phyloP scores from a whole-genome alignment of 2,797 vertebrate species.

The Chrysocyon brachyurus region DNA sequence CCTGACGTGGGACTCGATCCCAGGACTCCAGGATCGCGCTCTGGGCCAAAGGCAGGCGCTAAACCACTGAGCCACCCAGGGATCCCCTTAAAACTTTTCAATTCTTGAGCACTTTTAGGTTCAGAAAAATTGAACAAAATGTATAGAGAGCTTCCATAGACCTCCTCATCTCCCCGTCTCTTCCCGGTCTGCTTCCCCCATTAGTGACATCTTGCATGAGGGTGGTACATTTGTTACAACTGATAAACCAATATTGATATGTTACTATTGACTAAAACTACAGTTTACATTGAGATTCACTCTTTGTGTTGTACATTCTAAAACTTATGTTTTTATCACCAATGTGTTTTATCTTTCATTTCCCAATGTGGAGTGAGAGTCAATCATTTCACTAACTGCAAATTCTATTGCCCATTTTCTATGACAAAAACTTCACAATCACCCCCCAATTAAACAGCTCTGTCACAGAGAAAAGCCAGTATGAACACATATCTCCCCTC shows the following conservation, averaged over 20 bases:
- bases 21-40: too few relatives aligned
- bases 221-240: not conserved
- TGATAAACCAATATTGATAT: not conserved
- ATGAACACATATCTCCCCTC: not conserved
- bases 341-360: conserved; percentile 52
- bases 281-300: not conserved
- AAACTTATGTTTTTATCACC: not conserved
- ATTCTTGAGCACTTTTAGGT: not conserved
- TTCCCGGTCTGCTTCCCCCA: not conserved
- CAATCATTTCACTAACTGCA: not conserved
- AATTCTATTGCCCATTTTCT: conserved; percentile 13
- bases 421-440: conserved; percentile 47
- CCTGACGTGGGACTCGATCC: too few relatives aligned
- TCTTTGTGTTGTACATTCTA: not conserved
- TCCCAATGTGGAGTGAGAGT: not conserved
- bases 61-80: too few relatives aligned
- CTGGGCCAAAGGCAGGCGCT: too few relatives aligned
- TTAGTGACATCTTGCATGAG: not conserved
- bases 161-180: not conserved
- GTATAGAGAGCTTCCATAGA: not conserved
- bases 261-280: not conserved
- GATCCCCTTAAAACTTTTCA: not conserved
- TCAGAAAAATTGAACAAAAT: conserved; percentile 44
- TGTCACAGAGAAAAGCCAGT: not conserved
- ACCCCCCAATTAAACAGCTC: not conserved